A percentile compares a stretch with the other conserved stretches of the same genome.
phyloP scores from a whole-genome alignment of 2,888 invertebrate species.

The Zhuqinia jingwanae region DNA sequence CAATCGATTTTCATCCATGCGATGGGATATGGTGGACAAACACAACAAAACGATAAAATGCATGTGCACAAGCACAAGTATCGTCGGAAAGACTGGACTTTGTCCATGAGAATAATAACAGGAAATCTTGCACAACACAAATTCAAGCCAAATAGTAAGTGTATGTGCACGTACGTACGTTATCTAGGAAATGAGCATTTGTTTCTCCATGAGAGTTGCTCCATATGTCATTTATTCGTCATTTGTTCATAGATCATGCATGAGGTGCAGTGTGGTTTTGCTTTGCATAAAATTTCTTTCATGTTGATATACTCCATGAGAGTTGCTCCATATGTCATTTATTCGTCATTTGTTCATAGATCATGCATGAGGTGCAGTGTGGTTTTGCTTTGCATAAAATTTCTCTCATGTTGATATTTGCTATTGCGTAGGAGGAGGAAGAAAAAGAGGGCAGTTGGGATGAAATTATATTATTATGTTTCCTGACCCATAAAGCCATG shows the following conservation, averaged over 20 bases:
- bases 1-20: slow-evolving; percentile 62
- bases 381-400: background rate
- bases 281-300: background rate
- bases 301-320: slow-evolving; percentile 35
- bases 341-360: slow-evolving; percentile 52
- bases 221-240: slow-evolving; percentile 63
- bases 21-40: background rate
- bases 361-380: background rate
- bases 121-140: slow-evolving; percentile 4
- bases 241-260: slow-evolving; percentile 37
- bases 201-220: slow-evolving; percentile 36
- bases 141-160: background rate
- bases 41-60: slow-evolving; percentile 43
- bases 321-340: slow-evolving; percentile 58
- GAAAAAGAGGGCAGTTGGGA: no score
- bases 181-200: no score
- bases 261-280: background rate
- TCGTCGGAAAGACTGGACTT: background rate
- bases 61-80: slow-evolving; percentile 5
- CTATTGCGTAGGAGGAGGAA: slow-evolving; percentile 44
- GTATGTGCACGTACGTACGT: slow-evolving; percentile 36
- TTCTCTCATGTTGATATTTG: no score
- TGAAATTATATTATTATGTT: slow-evolving; percentile 49
- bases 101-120: no score
- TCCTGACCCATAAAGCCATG: slow-evolving; percentile 61